These are phyloP conservation scores for Drosophila pegasa DNA, from an alignment of 2,888 invertebrate species.

Conservation along the genomic window DNA sequence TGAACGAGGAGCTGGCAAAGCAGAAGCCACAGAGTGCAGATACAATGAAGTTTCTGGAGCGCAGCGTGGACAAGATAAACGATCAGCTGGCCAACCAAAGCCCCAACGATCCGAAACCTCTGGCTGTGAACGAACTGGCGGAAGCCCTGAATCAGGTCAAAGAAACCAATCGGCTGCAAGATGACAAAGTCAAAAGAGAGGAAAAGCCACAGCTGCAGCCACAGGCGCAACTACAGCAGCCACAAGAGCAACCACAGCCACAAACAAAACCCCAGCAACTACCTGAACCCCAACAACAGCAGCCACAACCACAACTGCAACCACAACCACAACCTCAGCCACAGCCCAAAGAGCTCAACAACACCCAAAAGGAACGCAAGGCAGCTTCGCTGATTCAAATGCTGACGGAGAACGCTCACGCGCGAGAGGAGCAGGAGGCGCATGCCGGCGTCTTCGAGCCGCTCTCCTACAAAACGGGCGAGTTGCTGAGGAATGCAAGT, in stretches of 20 bases:
- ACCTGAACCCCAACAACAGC: background rate
- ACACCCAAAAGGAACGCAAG: conserved; percentile 29
- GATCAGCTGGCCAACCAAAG: conserved; percentile 84
- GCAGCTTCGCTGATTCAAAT: conserved; percentile 74
- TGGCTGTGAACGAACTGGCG: conserved; percentile 80
- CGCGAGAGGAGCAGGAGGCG: conserved; percentile 66
- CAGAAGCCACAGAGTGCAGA: conserved; percentile 81
- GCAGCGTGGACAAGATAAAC: conserved; percentile 85
- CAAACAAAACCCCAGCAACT: background rate
- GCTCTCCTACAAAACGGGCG: conserved; percentile 82
- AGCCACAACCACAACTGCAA: background rate
- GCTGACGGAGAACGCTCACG: conserved; percentile 68
- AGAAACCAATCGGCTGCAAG: conserved; percentile 58
- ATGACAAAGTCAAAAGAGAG: conserved; percentile 11
- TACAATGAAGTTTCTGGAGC: conserved; percentile 80
- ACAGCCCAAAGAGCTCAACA: conserved; percentile 18
- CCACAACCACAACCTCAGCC: conserved; percentile 11
- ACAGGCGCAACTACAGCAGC: conserved; percentile 6
- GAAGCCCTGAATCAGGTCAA: conserved; percentile 85
- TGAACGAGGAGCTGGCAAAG: conserved; percentile 84
- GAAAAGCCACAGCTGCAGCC: conserved; percentile 11
- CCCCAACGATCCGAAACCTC: conserved; percentile 76
- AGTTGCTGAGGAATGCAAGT: conserved; percentile 51
- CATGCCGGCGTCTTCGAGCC: conserved; percentile 79
- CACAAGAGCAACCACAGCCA: conserved; percentile 1